A percentile compares a stretch with the other conserved stretches of the same genome.
phyloP scores from a whole-genome alignment of 1,140 invertebrate species.

The Eumaeus atala region DNA sequence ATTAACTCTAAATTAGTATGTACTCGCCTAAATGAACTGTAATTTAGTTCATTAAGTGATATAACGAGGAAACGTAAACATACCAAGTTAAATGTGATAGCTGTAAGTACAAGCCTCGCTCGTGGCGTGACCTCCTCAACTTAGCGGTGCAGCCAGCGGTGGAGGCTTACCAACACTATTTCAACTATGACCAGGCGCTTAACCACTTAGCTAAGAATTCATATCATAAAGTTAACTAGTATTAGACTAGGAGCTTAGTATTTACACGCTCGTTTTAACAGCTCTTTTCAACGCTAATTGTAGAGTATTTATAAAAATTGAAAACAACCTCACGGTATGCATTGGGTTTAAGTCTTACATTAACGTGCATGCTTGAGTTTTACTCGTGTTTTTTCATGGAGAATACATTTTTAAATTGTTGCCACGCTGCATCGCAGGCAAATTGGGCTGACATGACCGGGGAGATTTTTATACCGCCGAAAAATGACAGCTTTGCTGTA shows the following conservation, averaged over 20 bases:
- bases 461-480: too few species aligned
- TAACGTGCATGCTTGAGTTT: background rate
- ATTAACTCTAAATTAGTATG: constrained; percentile 23
- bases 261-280: constrained; percentile 24
- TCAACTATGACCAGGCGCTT: constrained; percentile 33
- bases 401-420: too few species aligned
- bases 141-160: constrained; percentile 18
- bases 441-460: too few species aligned
- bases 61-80: constrained; percentile 31
- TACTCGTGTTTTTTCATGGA: too few species aligned
- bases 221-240: constrained; percentile 33
- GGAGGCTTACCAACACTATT: constrained; percentile 18
- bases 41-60: constrained; percentile 39
- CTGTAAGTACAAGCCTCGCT: constrained; percentile 9
- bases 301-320: constrained; percentile 23
- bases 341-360: constrained; percentile 11
- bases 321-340: constrained; percentile 8
- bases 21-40: constrained; percentile 30
- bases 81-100: constrained; percentile 25
- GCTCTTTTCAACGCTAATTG: constrained; percentile 16
- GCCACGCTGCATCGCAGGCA: too few species aligned
- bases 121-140: constrained; percentile 24
- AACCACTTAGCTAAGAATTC: constrained; percentile 39
- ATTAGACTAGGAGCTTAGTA: constrained; percentile 32
- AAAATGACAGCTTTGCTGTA: too few species aligned